phyloP scores from a whole-genome alignment of 35 echinoderm and acorn worm species.

The Chiridota heheva region DNA sequence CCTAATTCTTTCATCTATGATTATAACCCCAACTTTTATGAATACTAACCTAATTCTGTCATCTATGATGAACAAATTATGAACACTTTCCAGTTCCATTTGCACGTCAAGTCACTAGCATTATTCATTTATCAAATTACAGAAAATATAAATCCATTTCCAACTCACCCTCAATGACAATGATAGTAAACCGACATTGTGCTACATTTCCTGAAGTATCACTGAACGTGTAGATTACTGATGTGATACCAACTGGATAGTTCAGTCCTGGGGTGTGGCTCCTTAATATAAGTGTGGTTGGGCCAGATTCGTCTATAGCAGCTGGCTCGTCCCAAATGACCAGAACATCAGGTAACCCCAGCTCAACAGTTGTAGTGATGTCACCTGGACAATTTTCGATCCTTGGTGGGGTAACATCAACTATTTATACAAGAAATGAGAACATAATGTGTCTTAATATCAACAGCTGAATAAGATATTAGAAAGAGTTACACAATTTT shows the following conservation, averaged over 20 bases:
- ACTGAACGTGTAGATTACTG: constrained; percentile 29
- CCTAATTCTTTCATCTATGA: no score
- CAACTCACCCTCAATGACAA: constrained; percentile 26
- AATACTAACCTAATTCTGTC: no score
- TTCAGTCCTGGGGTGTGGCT: constrained; percentile 17
- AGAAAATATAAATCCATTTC: no score
- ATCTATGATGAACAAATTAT: no score
- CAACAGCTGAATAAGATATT: no score
- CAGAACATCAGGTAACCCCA: constrained; percentile 14
- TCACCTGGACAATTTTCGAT: constrained; percentile 36
- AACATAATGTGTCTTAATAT: no score
- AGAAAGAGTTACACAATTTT: no score
- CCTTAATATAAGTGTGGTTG: not conserved
- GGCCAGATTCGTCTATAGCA: constrained; percentile 31
- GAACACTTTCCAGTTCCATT: no score
- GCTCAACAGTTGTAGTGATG: constrained; percentile 7
- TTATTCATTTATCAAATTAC: no score
- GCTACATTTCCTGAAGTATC: constrained; percentile 37
- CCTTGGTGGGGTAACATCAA: constrained; percentile 27
- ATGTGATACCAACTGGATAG: not conserved
- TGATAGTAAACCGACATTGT: constrained; percentile 21
- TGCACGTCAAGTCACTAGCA: no score
- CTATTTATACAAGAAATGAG: no score
- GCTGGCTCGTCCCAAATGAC: constrained; percentile 26
- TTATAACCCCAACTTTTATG: no score